Percentiles rank a stretch among this genome's conserved stretches.
These are phyloP conservation scores for Pseudotriccus pelzelni DNA, from an alignment of 2,797 vertebrate genomes.

Conservation along the genomic window DNA sequence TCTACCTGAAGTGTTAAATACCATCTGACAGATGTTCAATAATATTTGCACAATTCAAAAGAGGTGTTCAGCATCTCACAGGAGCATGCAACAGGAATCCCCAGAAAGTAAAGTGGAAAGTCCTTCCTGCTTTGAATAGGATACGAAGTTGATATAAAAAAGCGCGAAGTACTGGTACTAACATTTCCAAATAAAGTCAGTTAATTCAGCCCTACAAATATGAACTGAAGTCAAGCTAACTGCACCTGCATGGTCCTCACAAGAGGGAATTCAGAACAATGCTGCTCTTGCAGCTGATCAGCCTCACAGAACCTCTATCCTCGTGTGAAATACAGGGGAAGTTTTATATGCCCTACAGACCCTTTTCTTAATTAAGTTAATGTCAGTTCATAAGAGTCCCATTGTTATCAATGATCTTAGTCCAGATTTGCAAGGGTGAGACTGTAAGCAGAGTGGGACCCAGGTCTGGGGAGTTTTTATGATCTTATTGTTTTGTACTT, in stretches of 20 bases:
- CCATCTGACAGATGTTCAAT: not conserved
- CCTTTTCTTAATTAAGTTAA: not conserved
- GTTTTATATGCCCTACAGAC: not conserved
- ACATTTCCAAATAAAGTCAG: not conserved
- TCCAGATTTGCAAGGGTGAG: not conserved
- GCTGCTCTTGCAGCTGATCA: not conserved
- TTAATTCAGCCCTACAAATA: not conserved
- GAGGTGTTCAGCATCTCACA: not conserved
- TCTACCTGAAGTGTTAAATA: not conserved
- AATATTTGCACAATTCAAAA: not conserved
- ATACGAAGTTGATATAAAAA: not conserved
- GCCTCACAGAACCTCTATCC: not conserved
- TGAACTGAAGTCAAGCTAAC: not conserved
- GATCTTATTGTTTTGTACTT: not conserved
- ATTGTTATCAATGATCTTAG: not conserved
- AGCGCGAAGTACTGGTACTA: not conserved
- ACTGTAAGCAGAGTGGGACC: not conserved
- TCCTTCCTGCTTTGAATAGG: not conserved
- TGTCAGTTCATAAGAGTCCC: not conserved
- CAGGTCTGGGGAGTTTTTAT: not conserved
- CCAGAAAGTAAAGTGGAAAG: not conserved
- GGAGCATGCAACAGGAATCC: not conserved
- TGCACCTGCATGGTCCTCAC: not conserved
- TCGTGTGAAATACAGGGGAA: not conserved
- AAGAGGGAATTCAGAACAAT: not conserved